Percentiles rank a stretch among this genome's conserved stretches.
These are phyloP conservation scores for Emmelina monodactyla DNA, from an alignment of 2,888 invertebrate genomes.

Conservation along the genomic window DNA sequence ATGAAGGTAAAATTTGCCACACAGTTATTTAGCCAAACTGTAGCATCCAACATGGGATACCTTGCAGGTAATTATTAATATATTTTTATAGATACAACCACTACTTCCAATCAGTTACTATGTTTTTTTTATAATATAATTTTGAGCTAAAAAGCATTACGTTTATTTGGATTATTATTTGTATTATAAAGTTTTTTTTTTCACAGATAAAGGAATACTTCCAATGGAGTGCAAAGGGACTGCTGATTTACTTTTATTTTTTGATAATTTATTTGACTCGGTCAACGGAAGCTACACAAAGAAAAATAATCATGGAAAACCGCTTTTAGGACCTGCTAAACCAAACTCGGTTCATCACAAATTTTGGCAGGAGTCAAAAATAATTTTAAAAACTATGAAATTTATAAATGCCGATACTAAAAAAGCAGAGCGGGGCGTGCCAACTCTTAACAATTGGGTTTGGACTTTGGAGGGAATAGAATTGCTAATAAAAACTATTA, in stretches of 20 bases:
- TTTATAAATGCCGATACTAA: too few relatives aligned
- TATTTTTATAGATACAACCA: too few relatives aligned
- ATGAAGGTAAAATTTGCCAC: conserved; percentile 20
- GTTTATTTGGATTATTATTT: too few relatives aligned
- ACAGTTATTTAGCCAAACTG: conserved; percentile 21
- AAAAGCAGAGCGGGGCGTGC: not conserved
- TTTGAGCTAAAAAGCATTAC: not conserved
- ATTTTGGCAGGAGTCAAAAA: not conserved
- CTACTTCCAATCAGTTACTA: too few relatives aligned
- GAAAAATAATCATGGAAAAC: not conserved
- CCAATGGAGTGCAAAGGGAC: conserved; percentile 1
- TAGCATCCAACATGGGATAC: conserved; percentile 19
- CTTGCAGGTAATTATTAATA: conserved; percentile 17
- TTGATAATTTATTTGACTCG: not conserved
- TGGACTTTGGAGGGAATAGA: not conserved
- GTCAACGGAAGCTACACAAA: not conserved
- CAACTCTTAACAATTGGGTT: not conserved
- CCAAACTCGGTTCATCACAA: not conserved
- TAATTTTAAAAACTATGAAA: not conserved
- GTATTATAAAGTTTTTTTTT: too few relatives aligned
- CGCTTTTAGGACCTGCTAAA: not conserved
- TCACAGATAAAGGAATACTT: not conserved
- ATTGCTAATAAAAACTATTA: not conserved
- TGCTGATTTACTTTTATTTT: not conserved
- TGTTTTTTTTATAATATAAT: too few relatives aligned